These are phyloP conservation scores for Exephanes ischioxanthus DNA, from an alignment of 2,888 invertebrate genomes.

Conservation along the genomic window DNA sequence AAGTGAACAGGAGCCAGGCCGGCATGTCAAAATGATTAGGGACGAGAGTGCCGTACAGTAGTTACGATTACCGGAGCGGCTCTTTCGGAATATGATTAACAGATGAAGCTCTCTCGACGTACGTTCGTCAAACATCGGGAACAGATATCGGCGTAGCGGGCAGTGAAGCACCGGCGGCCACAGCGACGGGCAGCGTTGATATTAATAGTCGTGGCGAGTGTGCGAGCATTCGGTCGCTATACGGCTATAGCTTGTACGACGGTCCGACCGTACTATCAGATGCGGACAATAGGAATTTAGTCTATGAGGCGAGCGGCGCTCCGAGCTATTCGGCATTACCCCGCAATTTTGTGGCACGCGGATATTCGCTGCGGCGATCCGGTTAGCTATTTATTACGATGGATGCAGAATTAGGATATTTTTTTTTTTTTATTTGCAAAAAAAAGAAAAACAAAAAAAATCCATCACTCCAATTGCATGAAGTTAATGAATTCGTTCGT, in stretches of 20 bases:
- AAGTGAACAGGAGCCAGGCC: neutral
- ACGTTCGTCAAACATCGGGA: slow-evolving; percentile 57
- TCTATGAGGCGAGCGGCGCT: neutral
- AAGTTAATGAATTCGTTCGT: no score
- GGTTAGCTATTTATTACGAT: no score
- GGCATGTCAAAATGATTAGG: slow-evolving; percentile 40
- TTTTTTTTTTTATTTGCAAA: no score
- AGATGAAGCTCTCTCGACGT: slow-evolving; percentile 41
- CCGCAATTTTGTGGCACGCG: neutral
- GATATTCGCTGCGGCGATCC: neutral
- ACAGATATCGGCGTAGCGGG: slow-evolving; percentile 48
- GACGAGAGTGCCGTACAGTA: slow-evolving; percentile 17
- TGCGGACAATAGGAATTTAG: slow-evolving; percentile 21
- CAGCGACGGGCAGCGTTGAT: slow-evolving; percentile 36
- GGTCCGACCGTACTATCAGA: neutral
- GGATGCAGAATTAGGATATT: no score
- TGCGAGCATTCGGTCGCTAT: neutral
- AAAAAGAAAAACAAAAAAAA: no score
- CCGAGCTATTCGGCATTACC: neutral
- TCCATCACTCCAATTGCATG: no score
- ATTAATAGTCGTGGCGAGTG: slow-evolving; percentile 48
- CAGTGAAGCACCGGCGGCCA: slow-evolving; percentile 8
- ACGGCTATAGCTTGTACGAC: neutral
- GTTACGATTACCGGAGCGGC: slow-evolving; percentile 37
- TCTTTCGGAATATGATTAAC: slow-evolving; percentile 44